phyloP scores from a whole-genome alignment of 2,113 vertebrate species.

The Myiagra hebetior region DNA sequence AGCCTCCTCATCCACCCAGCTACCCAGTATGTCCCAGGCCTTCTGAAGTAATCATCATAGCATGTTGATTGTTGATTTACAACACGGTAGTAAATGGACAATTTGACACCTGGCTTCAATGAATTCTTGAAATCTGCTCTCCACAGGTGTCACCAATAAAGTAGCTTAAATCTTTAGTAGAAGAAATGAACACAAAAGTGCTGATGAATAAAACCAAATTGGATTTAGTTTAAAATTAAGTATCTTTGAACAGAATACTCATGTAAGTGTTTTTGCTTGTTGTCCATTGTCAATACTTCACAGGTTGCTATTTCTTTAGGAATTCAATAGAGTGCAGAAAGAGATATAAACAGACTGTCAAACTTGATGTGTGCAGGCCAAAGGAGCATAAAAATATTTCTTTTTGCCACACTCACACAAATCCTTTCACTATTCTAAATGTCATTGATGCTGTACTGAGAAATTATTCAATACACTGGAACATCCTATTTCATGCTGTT shows the following conservation, averaged over 20 bases:
- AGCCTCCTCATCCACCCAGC: background rate
- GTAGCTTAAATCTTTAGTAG: background rate
- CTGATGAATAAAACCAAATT: background rate
- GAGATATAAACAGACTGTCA: background rate
- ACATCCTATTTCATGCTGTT: conserved; percentile 33
- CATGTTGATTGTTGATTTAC: background rate
- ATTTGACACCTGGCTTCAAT: background rate
- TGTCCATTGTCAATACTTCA: background rate
- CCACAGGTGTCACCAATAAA: background rate
- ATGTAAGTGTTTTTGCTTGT: background rate
- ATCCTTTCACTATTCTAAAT: background rate
- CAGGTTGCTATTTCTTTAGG: background rate
- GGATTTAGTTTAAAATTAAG: background rate
- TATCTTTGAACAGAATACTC: background rate
- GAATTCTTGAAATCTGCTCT: background rate
- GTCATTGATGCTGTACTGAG: background rate
- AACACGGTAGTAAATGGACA: background rate
- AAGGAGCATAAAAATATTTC: background rate
- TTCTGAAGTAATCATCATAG: background rate
- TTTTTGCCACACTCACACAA: background rate
- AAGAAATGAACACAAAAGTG: background rate
- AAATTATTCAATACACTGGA: background rate
- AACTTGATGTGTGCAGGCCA: accelerated
- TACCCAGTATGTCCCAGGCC: background rate
- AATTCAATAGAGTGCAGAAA: background rate